Evolutionary conservation across 2,113 vertebrate genomes (phyloP).

Genomic region (Chunga burmeisteri): DNA sequence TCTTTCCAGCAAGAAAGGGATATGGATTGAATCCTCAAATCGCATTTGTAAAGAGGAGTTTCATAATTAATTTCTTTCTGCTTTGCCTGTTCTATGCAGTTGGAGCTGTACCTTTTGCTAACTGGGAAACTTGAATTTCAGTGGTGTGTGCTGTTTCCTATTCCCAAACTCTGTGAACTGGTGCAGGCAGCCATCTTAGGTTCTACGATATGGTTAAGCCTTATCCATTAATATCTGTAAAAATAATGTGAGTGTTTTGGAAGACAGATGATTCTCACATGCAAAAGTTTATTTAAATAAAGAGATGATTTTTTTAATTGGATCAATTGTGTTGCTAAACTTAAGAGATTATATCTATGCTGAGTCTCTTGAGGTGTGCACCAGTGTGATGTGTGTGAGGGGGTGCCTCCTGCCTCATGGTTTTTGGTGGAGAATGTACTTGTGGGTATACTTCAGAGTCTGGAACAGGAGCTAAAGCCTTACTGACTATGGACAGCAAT

Average conservation of each 20-base stretch:
- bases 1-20: neutral
- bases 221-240: neutral
- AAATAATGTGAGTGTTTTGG: neutral
- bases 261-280: neutral
- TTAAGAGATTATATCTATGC: neutral
- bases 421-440: neutral
- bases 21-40: slow-evolving; percentile 18
- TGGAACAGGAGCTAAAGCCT: neutral
- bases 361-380: neutral
- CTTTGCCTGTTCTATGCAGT: neutral
- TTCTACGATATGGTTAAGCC: neutral
- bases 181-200: neutral
- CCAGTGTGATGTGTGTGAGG: neutral
- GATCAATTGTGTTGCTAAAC: neutral
- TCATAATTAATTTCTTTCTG: slow-evolving; percentile 6
- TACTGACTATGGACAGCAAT: neutral
- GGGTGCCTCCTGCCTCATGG: neutral
- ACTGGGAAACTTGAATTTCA: neutral
- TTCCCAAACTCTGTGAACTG: neutral
- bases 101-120: neutral
- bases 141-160: neutral
- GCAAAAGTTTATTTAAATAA: neutral
- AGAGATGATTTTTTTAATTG: neutral
- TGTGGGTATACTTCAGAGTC: neutral
- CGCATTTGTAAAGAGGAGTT: neutral